Conservation (phyloP, 35 echinoderm and acorn worm species). For the Lytechinus pictus region DNA sequence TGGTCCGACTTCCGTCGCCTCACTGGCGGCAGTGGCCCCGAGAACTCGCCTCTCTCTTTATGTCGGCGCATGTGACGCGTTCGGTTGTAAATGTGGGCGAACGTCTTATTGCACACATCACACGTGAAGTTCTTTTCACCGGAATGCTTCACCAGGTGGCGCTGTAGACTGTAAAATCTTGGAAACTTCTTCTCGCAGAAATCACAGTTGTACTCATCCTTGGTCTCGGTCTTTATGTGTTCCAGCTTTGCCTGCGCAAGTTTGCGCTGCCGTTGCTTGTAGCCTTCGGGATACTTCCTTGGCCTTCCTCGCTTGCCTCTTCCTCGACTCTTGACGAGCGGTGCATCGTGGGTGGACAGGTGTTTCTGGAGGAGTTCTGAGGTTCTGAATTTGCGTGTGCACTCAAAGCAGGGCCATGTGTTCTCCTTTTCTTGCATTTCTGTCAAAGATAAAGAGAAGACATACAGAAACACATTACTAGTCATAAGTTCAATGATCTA, state of each 20-base stretch:
- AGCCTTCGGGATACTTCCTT: constrained; percentile 84
- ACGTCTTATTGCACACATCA: constrained; percentile 85
- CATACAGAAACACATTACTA: neutral
- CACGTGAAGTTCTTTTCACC: constrained; percentile 96
- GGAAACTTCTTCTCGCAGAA: constrained; percentile 84
- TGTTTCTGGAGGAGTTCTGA: constrained; percentile 96
- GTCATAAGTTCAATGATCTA: neutral
- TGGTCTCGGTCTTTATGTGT: constrained; percentile 57
- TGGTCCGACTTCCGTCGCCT: constrained; percentile 50
- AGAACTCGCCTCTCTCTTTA: constrained; percentile 78
- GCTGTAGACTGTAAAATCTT: constrained; percentile 82
- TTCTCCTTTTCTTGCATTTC: constrained; percentile 97
- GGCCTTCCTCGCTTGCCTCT: constrained; percentile 73
- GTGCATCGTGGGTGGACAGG: constrained; percentile 83
- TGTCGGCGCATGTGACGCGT: constrained; percentile 83
- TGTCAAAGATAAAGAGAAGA: constrained; percentile 29
- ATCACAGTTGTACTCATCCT: constrained; percentile 67
- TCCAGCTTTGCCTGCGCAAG: constrained; percentile 65
- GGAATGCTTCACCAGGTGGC: constrained; percentile 86
- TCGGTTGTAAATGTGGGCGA: constrained; percentile 89
- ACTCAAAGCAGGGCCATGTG: constrained; percentile 97
- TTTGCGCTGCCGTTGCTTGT: constrained; percentile 54
- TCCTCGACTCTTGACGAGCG: constrained; percentile 54
- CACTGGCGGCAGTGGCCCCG: constrained; percentile 49
- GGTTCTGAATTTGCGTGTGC: constrained; percentile 86